phyloP scores from a whole-genome alignment of 1,140 invertebrate genomes.

The Hyles vespertilio region DNA sequence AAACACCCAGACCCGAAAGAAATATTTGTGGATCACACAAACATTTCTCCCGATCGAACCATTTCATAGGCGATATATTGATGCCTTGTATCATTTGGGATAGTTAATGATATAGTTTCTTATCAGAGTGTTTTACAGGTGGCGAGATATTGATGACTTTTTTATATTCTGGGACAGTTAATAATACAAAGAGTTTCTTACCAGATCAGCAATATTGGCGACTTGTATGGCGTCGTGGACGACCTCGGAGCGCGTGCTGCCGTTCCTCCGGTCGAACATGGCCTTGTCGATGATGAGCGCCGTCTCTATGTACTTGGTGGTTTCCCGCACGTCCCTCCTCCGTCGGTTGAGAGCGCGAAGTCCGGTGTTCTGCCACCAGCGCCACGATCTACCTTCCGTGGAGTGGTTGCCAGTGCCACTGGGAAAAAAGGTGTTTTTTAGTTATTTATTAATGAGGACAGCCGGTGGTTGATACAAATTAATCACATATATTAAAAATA shows the following conservation, averaged over 20 bases:
- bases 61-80: too few relatives aligned
- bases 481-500: too few relatives aligned
- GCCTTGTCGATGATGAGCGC: slow-evolving; percentile 94
- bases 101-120: too few relatives aligned
- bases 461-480: too few relatives aligned
- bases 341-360: slow-evolving; percentile 43
- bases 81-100: too few relatives aligned
- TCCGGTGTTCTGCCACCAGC: slow-evolving; percentile 54
- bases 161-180: not conserved
- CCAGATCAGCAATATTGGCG: slow-evolving; percentile 96
- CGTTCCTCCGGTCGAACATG: slow-evolving; percentile 95
- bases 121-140: too few relatives aligned
- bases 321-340: slow-evolving; percentile 88
- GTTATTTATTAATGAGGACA: too few relatives aligned
- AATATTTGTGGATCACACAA: too few relatives aligned
- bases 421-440: not conserved
- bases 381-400: slow-evolving; percentile 55
- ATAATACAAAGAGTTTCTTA: slow-evolving; percentile 73
- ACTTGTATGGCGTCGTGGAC: slow-evolving; percentile 97
- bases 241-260: slow-evolving; percentile 91
- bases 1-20: too few relatives aligned
- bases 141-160: too few relatives aligned
- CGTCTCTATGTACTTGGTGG: slow-evolving; percentile 94
- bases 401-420: slow-evolving; percentile 18
- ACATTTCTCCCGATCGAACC: too few relatives aligned